Evolutionary conservation across 2,888 invertebrate species (phyloP), one percentile per base, ranked within the genome.

Genomic region (Clivina fossor): DNA sequence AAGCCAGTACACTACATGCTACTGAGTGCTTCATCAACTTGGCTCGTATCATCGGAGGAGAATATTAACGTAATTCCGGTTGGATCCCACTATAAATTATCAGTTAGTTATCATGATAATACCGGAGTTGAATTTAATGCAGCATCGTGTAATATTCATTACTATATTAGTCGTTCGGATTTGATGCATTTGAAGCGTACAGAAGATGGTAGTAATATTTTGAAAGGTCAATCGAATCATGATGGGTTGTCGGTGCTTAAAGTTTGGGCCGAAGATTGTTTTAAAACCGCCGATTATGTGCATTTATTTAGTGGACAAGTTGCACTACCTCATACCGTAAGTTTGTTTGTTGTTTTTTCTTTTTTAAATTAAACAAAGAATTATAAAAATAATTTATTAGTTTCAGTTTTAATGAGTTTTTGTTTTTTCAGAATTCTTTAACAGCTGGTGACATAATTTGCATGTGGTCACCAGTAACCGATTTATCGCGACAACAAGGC

Each of bases 371-470:
- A 9, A 2, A n/a, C n/a, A n/a, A n/a, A n/a, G n/a, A n/a, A n/a
- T n/a, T n/a, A n/a, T n/a, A n/a, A n/a, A n/a, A n/a, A n/a, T n/a
- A n/a, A n/a, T n/a, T n/a, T n/a, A n/a, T n/a, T n/a, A n/a, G n/a
- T n/a, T n/a, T n/a, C n/a, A n/a, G 3, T 38, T 40, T 38, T 13
- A 9, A 28, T 18, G 33, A 15, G n/a, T 28, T 26, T 58, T 37
- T 47, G 40, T 22, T 56, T 50, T 63, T 60, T 18, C 61, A 73
- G 69, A 69, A 70, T n/a, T 62, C 68, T 44, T 55, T 81, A 40
- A 74, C 74, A 4, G 71, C 77, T 41, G 82, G 81, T 3, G 79
- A 80, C 61, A 71, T 81, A 7, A 64, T 81, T 44, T 82, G 82
- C 63, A 75, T 79, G 62, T 69, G 69, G 60, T 74, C 76, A 40